phyloP scores from a whole-genome alignment of 2,113 vertebrate genomes.

The Erythrolamprus reginae region DNA sequence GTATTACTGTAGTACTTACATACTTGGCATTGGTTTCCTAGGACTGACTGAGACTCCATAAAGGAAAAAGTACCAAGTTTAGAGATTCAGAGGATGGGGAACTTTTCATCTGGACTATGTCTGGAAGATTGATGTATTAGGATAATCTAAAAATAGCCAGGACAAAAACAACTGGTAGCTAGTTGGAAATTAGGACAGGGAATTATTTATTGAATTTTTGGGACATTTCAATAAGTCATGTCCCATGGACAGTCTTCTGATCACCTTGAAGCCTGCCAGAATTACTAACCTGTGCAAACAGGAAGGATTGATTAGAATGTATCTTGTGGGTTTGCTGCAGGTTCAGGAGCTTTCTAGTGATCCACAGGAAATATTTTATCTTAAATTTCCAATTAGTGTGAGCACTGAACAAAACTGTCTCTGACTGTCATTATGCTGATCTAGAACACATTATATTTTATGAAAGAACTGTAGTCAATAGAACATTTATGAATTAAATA shows the following conservation, averaged over 20 bases:
- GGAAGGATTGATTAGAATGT: neutral
- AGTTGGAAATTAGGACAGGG: neutral
- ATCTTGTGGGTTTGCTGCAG: neutral
- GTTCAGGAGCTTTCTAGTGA: neutral
- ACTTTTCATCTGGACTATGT: neutral
- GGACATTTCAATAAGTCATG: neutral
- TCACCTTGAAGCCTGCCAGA: neutral
- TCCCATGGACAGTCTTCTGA: neutral
- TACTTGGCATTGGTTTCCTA: neutral
- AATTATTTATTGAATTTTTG: neutral
- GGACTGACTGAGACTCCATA: neutral
- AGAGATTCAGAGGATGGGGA: neutral
- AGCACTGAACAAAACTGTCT: neutral
- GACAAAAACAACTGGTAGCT: neutral
- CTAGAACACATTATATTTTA: neutral
- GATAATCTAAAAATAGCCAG: neutral
- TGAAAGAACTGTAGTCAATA: neutral
- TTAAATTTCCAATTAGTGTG: neutral
- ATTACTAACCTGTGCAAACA: neutral
- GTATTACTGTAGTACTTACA: too few relatives aligned
- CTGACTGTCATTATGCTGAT: neutral
- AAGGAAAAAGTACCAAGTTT: neutral
- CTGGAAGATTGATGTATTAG: neutral
- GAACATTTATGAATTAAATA: neutral
- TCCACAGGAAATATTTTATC: neutral